Evolutionary conservation across 53 echinoderm and acorn worm genomes (phyloP), one percentile per base, ranked within the genome.

Genomic region (Paelopatides confundens): DNA sequence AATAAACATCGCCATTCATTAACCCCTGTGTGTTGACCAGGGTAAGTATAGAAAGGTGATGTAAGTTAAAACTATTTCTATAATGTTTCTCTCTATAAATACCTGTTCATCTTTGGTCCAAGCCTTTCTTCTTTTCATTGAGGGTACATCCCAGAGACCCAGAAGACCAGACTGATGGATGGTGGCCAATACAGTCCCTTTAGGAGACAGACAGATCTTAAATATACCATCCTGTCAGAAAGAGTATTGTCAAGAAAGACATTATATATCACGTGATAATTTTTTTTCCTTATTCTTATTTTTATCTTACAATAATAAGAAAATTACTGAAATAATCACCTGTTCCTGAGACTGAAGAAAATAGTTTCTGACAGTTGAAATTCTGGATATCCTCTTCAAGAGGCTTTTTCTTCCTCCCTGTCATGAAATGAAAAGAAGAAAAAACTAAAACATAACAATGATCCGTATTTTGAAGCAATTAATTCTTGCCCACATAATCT

Each of bases 41-140:
- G n/a, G n/a, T n/a, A n/a, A n/a, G n/a, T n/a, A n/a, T n/a, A n/a
- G n/a, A n/a, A n/a, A n/a, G n/a, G n/a, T n/a, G n/a, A n/a, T 11
- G 11, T 17, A 23, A 63, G 63, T 1, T 2, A 27, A 17, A 63
- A 0, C 24, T 63, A 17, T 26, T 29, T 63, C 63, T 43, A 10
- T 12, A 0, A 12, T 43, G n/a, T n/a, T n/a, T n/a, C n/a, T 43
- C 12, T 43, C 43, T 58, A 58, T 18, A n/a, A 17, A 37, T 85
- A 98, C 98, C 98, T 98, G 98, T 17, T 90, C 89, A 54, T 94
- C 92, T 32, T 86, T 90, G 31, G 93, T 76, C 98, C 98, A 98
- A 15, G 88, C 90, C 31, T 82, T 74, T 77, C 83, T 92, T 47
- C 91, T 92, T 48, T 89, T 94, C 74, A 98, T 87, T 12, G 98